phyloP scores from a whole-genome alignment of 2,113 vertebrate genomes.

The Bostrychus sinensis region DNA sequence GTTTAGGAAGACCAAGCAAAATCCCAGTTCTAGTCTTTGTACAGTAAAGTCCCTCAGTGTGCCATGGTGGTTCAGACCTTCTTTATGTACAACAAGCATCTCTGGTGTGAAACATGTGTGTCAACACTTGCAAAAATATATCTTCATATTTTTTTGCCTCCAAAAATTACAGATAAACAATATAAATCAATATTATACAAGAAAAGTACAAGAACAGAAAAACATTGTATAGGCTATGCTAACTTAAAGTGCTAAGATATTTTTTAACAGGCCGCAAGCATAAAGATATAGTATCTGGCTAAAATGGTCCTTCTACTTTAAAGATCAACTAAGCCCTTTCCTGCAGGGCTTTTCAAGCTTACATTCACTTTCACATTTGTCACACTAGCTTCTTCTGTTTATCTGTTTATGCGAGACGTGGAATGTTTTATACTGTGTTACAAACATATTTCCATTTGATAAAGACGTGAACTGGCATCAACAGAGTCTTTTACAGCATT shows the following conservation, averaged over 20 bases:
- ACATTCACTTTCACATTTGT: constrained; percentile 24
- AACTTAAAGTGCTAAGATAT: constrained; percentile 79
- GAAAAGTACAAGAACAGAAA: constrained; percentile 57
- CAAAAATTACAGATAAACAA: constrained; percentile 58
- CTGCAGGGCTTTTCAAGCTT: constrained; percentile 62
- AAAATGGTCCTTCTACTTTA: constrained; percentile 12
- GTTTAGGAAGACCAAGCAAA: constrained; percentile 56
- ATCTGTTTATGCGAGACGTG: constrained; percentile 39
- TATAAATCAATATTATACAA: constrained; percentile 64
- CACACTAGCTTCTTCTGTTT: background rate
- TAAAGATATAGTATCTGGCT: constrained; percentile 52
- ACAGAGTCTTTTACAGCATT: constrained; percentile 1
- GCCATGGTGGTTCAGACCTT: constrained; percentile 6
- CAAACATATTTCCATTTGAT: constrained; percentile 9
- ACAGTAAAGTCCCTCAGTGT: constrained; percentile 38
- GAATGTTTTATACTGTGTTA: constrained; percentile 53
- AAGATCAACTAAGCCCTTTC: constrained; percentile 49
- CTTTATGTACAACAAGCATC: constrained; percentile 39
- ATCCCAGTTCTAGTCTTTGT: constrained; percentile 55
- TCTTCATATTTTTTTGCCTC: constrained; percentile 65
- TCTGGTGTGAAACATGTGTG: constrained; percentile 27
- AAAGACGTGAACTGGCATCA: constrained; percentile 23
- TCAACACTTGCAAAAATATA: constrained; percentile 71
- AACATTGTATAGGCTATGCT: constrained; percentile 57
- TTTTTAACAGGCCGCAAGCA: constrained; percentile 68